phyloP scores from a whole-genome alignment of 2,888 invertebrate species.

The Cenopis cana region DNA sequence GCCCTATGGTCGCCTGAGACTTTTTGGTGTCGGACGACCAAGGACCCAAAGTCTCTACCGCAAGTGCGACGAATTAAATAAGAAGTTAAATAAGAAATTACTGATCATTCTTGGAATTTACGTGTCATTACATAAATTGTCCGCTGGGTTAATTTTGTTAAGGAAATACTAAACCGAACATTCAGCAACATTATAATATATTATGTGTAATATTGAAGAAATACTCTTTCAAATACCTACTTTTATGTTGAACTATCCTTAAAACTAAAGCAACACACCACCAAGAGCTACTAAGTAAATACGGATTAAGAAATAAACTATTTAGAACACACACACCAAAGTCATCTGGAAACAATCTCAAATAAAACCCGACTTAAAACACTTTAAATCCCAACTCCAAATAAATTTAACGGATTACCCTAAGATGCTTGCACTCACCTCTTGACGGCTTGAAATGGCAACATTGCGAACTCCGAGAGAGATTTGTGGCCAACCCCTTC shows the following conservation, averaged over 20 bases:
- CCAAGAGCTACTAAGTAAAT: not conserved
- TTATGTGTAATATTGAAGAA: not conserved
- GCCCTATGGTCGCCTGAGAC: too few species aligned
- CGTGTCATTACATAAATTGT: too few species aligned
- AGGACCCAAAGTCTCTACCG: too few species aligned
- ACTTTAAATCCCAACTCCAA: conserved; percentile 27
- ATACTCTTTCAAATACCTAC: not conserved
- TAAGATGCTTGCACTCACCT: conserved; percentile 41
- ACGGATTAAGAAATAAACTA: not conserved
- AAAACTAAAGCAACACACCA: not conserved
- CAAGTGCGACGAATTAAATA: too few species aligned
- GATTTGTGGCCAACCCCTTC: conserved; percentile 40
- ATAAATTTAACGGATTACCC: conserved; percentile 41
- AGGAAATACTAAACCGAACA: not conserved
- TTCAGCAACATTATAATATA: too few species aligned
- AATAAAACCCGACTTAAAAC: conserved; percentile 25
- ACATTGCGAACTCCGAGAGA: conserved; percentile 33
- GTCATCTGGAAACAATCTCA: not conserved
- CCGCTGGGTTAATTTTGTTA: not conserved
- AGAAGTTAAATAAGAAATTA: too few species aligned
- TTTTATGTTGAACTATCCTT: too few species aligned
- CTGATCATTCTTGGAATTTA: too few species aligned
- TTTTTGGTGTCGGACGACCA: too few species aligned
- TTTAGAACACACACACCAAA: not conserved
- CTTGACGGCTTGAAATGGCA: conserved; percentile 36